These are phyloP conservation scores for Jaculus jaculus DNA, from an alignment of 2,113 vertebrate genomes.

Conservation along the genomic window DNA sequence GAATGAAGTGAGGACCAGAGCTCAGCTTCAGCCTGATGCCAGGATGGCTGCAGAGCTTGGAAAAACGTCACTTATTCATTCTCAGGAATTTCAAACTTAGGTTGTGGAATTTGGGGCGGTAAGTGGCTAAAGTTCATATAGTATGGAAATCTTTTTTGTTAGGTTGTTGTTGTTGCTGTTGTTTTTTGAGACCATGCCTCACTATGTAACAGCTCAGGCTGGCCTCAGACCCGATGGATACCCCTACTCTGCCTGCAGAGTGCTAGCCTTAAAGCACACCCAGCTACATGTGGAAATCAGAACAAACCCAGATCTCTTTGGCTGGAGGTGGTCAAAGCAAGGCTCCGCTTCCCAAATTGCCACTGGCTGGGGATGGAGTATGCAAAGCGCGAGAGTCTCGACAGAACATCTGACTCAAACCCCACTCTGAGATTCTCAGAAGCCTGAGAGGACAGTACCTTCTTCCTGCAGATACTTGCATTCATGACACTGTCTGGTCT, in stretches of 20 bases:
- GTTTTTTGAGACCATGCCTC: background rate
- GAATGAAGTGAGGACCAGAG: background rate
- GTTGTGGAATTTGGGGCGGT: background rate
- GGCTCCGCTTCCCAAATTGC: no score
- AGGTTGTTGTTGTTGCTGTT: background rate
- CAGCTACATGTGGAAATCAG: background rate
- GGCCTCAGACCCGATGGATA: background rate
- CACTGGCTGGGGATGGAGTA: no score
- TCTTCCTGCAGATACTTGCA: background rate
- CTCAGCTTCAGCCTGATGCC: background rate
- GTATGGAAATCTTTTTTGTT: background rate
- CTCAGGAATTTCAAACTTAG: background rate
- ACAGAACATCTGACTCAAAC: no score
- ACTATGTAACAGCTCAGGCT: background rate
- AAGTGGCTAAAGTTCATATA: background rate
- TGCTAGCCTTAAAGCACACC: background rate
- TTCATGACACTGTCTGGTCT: background rate
- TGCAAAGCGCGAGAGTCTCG: no score
- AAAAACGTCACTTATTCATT: background rate
- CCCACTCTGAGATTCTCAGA: background rate
- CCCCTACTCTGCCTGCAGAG: no score
- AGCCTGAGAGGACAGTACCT: no score
- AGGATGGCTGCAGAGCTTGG: background rate
- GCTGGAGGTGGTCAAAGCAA: slow-evolving; percentile 1
- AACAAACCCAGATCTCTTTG: background rate